Evolutionary conservation across 37 sponge, comb jelly and placozoan genomes (phyloP), one percentile per base, ranked within the genome.

Genomic region (Haliclona indistincta): DNA sequence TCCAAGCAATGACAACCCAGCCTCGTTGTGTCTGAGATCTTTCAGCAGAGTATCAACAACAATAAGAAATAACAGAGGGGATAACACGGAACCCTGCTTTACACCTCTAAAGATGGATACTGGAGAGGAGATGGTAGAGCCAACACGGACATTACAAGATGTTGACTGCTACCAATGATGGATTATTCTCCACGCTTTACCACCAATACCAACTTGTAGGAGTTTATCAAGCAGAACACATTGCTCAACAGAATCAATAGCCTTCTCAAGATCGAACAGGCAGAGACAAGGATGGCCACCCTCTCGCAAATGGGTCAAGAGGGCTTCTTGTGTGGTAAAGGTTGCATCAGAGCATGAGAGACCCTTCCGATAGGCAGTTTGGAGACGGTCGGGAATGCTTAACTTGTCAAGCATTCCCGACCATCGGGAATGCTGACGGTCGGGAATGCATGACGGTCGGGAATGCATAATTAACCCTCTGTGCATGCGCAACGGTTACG

Each of bases 11-110:
- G n/a, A n/a, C n/a, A n/a, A n/a, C n/a, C n/a, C n/a, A 71, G 4
- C 2, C 1, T 68, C 38, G 2, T 71, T 71, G 37, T 71, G 52
- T 13, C 47, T 45, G 2, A 71, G 2, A 37, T 47, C 37, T 32
- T 49, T 71, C 1, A 71, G 71, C 3, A 71, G 71, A 1, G 5
- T 26, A 29, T 71, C 71, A 43, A 71, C 47, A 8, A 71, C 71
- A 5, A 49, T 51, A 17, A 71, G 36, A 6, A 71, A 71, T 7
- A 67, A 34, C 23, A 44, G 39, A 2, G 43, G 68, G 8, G 43
- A 67, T 3, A 67, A 26, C 1, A 67, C 68, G 2, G 68, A 67
- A 22, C 68, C 68, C 25, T 67, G 68, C 43, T 67, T 67, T 44
- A 67, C 68, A 3, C 68, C 68, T 67, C 68, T 67, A 43, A 43